Conservation (phyloP, 1,140 invertebrate species). For the Calliphora vicina region DNA sequence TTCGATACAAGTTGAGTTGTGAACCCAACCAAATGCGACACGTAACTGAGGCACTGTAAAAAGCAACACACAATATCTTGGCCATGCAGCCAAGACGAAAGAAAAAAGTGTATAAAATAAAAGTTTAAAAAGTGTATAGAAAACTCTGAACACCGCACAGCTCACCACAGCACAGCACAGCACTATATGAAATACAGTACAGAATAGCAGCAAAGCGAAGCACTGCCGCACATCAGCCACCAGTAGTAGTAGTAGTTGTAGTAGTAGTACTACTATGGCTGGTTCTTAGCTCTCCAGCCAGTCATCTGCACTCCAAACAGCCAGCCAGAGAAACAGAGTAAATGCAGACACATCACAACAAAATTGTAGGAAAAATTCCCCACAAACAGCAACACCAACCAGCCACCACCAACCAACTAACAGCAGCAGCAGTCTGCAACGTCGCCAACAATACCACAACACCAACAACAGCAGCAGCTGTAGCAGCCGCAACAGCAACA, state of each 20-base stretch:
- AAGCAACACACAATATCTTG: constrained; percentile 36
- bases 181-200: neutral
- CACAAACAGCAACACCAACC: neutral
- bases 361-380: too few relatives aligned
- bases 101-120: constrained; percentile 6
- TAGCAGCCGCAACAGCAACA: neutral
- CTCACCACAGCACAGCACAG: neutral
- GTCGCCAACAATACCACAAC: neutral
- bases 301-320: neutral
- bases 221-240: neutral
- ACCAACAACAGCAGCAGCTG: neutral
- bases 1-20: constrained; percentile 46
- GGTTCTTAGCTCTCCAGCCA: constrained; percentile 5
- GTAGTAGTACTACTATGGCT: neutral
- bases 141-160: constrained; percentile 6
- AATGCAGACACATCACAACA: neutral
- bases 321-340: neutral
- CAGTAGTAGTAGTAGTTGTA: neutral
- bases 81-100: constrained; percentile 21
- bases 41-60: constrained; percentile 53
- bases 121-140: neutral
- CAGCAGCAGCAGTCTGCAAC: neutral
- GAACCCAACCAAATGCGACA: constrained; percentile 63
- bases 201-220: too few relatives aligned
- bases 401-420: neutral